Evolutionary conservation across 2,888 invertebrate genomes (phyloP), one percentile per base, ranked within the genome.

Genomic region (Lochmaea crataegi): DNA sequence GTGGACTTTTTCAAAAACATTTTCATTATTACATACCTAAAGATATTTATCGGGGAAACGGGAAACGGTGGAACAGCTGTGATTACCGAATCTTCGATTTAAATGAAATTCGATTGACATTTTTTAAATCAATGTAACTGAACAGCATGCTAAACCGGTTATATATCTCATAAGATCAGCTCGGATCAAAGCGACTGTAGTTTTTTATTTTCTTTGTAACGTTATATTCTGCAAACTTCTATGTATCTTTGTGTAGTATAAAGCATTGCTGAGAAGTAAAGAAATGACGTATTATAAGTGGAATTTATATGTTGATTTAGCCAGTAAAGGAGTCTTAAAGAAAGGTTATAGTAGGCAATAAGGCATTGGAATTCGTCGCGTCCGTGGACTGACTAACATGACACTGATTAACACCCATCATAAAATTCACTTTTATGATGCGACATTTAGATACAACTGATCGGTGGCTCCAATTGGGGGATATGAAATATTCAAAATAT

Each of bases 391-490:
- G 45, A 61, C 64, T 57, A 70, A 71, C 70, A 58, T 67, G 64
- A 66, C 18, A 42, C 67, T 68, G 63, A 74, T 74, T 74, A 74
- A 74, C 74, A 74, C 74, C 71, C 68, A 51, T 68, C 63, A 38
- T 64, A 72, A 72, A 67, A 56, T 63, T 68, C 51, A 65, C 63
- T 45, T 68, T 72, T 72, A 72, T 64, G 64, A 18, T 64, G 48
- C 32, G 45, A 61, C 63, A 38, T 63, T 69, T 69, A 51, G 18
- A 63, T 69, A 69, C 69, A 41, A 38, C 63, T 26, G 41, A 69
- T 69, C 69, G 61, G 69, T 69, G 60, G 60, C 60, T 60, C 12
- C 60, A 60, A 60, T 60, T 60, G 22, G 22, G 26, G 60, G 60
- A 26, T 60, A 60, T 38, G 22, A 60, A 60, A 60, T 60, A 56